Conservation (phyloP, 1,140 invertebrate species). For the Calliphora vicina region DNA sequence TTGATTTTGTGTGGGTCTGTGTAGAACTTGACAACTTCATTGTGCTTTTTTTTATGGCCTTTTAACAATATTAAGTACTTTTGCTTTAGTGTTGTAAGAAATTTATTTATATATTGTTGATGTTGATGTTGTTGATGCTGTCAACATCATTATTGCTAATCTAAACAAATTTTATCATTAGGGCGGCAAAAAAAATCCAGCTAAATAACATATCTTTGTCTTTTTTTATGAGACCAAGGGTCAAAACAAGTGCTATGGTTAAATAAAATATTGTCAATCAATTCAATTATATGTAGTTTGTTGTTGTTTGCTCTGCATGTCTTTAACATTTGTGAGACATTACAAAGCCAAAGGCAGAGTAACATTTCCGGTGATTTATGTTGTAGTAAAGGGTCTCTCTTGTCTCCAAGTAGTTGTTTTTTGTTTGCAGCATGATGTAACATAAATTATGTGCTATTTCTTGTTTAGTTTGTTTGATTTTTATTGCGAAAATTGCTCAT, state of each 20-base stretch:
- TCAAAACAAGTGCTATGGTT: conserved; percentile 23
- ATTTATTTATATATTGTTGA: background rate
- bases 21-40: conserved; percentile 19
- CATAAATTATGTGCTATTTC: background rate
- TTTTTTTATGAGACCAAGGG: background rate
- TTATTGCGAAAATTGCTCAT: background rate
- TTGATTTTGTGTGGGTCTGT: conserved; percentile 14
- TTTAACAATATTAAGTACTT: conserved; percentile 33
- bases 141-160: conserved; percentile 55
- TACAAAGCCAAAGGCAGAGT: background rate
- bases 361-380: conserved; percentile 15
- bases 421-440: background rate
- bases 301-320: background rate
- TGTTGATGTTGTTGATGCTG: background rate
- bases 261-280: conserved; percentile 63
- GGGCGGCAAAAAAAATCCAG: background rate
- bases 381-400: background rate
- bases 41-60: conserved; percentile 54
- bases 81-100: background rate
- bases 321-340: background rate
- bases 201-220: too few relatives aligned
- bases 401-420: background rate
- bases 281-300: conserved; percentile 57
- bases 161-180: conserved; percentile 62
- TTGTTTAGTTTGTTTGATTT: background rate